Conservation (phyloP, 2,888 invertebrate species). For the Chouioia cunea region DNA sequence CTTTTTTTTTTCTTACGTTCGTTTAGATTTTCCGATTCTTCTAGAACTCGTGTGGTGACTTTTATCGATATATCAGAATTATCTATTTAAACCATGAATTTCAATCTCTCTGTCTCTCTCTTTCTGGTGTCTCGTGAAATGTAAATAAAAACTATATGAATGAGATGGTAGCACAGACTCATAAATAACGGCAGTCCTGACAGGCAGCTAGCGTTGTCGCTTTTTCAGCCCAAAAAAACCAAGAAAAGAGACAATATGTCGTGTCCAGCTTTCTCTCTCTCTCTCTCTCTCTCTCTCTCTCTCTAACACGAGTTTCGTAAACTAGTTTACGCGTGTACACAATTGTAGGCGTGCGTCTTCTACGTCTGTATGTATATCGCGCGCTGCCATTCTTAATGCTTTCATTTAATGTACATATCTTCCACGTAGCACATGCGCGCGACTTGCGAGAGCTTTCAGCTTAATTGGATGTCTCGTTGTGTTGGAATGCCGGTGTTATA, state of each 20-base stretch:
- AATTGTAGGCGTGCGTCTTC: slow-evolving; percentile 3
- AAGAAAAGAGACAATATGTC: neutral
- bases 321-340: slow-evolving; percentile 7
- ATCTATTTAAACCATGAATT: too few relatives aligned
- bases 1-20: slow-evolving; percentile 18
- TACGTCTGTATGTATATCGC: slow-evolving; percentile 2
- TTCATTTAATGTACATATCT: slow-evolving; percentile 4
- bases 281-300: too few relatives aligned
- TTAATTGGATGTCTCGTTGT: slow-evolving; percentile 11
- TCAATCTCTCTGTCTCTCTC: slow-evolving; percentile 25
- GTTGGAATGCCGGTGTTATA: neutral
- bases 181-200: slow-evolving; percentile 61
- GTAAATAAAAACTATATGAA: slow-evolving; percentile 60
- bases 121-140: slow-evolving; percentile 55
- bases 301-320: slow-evolving; percentile 31
- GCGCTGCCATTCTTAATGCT: neutral
- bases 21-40: neutral
- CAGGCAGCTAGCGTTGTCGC: slow-evolving; percentile 46
- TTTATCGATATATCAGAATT: too few relatives aligned
- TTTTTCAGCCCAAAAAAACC: slow-evolving; percentile 17
- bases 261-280: too few relatives aligned
- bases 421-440: too few relatives aligned
- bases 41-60: neutral
- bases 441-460: slow-evolving; percentile 4
- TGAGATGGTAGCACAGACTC: slow-evolving; percentile 62